phyloP scores from a whole-genome alignment of 2,797 vertebrate species.

The Fistularia tabacaria region DNA sequence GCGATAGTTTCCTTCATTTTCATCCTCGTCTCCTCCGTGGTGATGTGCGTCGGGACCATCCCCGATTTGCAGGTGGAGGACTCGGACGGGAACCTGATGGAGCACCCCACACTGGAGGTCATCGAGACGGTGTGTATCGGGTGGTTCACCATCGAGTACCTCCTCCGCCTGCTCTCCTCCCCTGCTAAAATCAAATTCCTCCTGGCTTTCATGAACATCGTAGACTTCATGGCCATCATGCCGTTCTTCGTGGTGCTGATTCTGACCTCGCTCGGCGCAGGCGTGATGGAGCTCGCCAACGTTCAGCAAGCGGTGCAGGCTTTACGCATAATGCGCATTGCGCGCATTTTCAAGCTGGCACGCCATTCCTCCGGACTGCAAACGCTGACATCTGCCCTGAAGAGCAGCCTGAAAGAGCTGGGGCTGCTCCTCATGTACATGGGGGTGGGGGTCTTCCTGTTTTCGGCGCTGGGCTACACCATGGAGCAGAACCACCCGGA shows the following conservation, averaged over 20 bases:
- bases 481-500: conserved; percentile 96
- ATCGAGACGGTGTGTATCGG: conserved; percentile 94
- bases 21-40: conserved; percentile 88
- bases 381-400: conserved; percentile 93
- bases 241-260: conserved; percentile 92
- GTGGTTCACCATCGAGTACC: conserved; percentile 94
- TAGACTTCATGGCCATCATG: conserved; percentile 93
- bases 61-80: conserved; percentile 90
- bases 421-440: conserved; percentile 96
- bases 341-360: conserved; percentile 94
- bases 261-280: conserved; percentile 86
- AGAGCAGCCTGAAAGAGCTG: conserved; percentile 94
- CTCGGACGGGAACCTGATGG: conserved; percentile 79
- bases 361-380: conserved; percentile 94
- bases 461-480: conserved; percentile 95
- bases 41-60: conserved; percentile 95
- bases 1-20: conserved; percentile 93
- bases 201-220: conserved; percentile 92
- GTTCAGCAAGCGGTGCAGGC: conserved; percentile 97
- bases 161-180: conserved; percentile 86
- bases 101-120: conserved; percentile 88
- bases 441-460: conserved; percentile 95
- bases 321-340: conserved; percentile 93
- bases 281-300: conserved; percentile 89
- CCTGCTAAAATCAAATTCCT: conserved; percentile 87